Percentiles rank a stretch among this genome's conserved stretches.
Evolutionary conservation across 2,888 invertebrate species (phyloP).

Genomic region (Ennomos quercinarius): DNA sequence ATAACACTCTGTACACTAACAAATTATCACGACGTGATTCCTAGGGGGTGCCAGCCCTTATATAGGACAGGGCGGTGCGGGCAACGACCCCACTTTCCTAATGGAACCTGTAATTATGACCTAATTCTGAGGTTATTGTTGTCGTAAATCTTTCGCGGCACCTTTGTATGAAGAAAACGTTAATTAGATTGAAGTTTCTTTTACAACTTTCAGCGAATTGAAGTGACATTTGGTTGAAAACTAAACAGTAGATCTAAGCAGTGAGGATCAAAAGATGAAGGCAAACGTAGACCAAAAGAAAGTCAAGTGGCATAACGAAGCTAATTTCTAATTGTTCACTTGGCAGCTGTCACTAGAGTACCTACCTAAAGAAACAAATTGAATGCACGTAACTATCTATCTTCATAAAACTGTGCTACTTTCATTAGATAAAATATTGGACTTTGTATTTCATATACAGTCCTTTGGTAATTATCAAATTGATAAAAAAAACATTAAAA

Average conservation of each 20-base stretch:
- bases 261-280: too few relatives aligned
- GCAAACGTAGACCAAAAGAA: too few relatives aligned
- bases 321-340: too few relatives aligned
- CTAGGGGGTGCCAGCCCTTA: constrained; percentile 30
- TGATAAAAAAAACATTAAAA: too few relatives aligned
- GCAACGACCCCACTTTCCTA: constrained; percentile 38
- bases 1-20: constrained; percentile 36
- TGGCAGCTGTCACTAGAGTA: too few relatives aligned
- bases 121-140: constrained; percentile 36
- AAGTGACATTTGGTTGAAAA: not conserved
- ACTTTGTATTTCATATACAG: too few relatives aligned
- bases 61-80: constrained; percentile 35
- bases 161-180: constrained; percentile 12
- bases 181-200: constrained; percentile 14
- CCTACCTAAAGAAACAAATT: too few relatives aligned
- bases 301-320: too few relatives aligned
- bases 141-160: constrained; percentile 31
- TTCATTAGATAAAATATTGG: too few relatives aligned
- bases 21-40: constrained; percentile 40
- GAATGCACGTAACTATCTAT: too few relatives aligned
- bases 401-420: too few relatives aligned
- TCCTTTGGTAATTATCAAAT: too few relatives aligned
- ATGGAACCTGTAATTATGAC: constrained; percentile 42
- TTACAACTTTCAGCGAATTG: not conserved
- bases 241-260: not conserved